Percentiles rank a stretch among this genome's conserved stretches.
Evolutionary conservation across 2,888 invertebrate genomes (phyloP).

Genomic region (Pharmacophagus antenor): DNA sequence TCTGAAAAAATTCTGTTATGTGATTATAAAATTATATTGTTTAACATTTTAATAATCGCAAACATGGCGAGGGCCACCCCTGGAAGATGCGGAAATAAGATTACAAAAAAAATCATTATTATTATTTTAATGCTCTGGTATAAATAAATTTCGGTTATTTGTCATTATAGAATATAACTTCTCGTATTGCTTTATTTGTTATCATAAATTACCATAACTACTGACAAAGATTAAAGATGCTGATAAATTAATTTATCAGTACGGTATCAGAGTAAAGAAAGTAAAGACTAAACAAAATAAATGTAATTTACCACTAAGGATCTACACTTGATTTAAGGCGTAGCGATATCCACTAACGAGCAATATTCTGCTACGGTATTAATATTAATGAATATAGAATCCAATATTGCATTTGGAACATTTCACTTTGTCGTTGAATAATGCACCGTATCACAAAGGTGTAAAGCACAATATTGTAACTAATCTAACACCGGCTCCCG

Average conservation of each 20-base stretch:
- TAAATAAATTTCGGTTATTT: too few species aligned
- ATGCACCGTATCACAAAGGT: not conserved
- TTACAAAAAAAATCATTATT: too few species aligned
- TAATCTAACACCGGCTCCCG: not conserved
- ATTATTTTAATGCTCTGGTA: too few species aligned
- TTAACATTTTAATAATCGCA: too few species aligned
- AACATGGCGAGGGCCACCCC: too few species aligned
- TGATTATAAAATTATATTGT: too few species aligned
- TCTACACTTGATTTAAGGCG: conserved; percentile 6
- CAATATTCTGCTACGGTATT: conserved; percentile 14
- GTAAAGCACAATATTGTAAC: not conserved
- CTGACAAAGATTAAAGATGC: conserved; percentile 6
- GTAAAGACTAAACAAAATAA: too few species aligned
- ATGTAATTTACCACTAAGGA: conserved; percentile 6
- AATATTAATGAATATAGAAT: conserved; percentile 24
- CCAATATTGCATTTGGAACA: conserved; percentile 17
- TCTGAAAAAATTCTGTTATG: too few species aligned
- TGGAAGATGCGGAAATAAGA: too few species aligned
- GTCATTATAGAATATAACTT: not conserved
- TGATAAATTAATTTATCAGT: conserved; percentile 23
- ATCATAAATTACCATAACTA: not conserved
- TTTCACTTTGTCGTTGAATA: not conserved
- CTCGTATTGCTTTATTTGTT: not conserved
- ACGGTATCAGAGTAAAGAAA: conserved; percentile 14
- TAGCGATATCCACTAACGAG: conserved; percentile 10